Conservation (phyloP, 2,797 vertebrate genomes). For the Siniperca scherzeri region DNA sequence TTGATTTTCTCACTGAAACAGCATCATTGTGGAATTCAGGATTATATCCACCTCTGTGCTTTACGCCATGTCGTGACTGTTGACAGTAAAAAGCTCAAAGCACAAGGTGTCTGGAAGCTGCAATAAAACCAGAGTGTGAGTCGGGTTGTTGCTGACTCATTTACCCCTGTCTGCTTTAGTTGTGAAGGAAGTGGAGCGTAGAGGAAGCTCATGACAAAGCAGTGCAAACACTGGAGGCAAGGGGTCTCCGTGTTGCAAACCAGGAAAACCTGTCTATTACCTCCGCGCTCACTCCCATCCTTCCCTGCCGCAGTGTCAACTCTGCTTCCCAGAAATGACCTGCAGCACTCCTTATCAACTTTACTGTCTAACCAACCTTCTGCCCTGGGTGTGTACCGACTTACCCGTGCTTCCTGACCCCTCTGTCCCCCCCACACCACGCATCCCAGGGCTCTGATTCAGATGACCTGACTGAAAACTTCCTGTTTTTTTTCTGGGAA, state of each 20-base stretch:
- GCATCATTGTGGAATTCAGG: conserved; percentile 3
- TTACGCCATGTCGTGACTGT: conserved; percentile 35
- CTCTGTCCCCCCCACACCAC: not conserved
- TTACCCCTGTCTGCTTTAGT: conserved; percentile 63
- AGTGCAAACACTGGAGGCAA: conserved; percentile 52
- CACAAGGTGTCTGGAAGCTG: conserved; percentile 65
- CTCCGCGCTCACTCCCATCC: conserved; percentile 73
- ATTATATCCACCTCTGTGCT: conserved; percentile 14
- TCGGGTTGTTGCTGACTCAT: conserved; percentile 77
- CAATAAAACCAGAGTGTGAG: conserved; percentile 62
- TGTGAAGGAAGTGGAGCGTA: conserved; percentile 66
- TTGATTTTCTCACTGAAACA: conserved; percentile 1
- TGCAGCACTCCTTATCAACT: conserved; percentile 44
- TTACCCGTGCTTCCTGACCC: conserved; percentile 50
- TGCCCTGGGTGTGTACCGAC: conserved; percentile 49
- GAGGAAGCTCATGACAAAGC: conserved; percentile 75
- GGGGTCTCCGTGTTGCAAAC: conserved; percentile 55
- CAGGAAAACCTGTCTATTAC: conserved; percentile 68
- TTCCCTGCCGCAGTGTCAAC: conserved; percentile 45
- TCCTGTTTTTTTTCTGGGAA: conserved; percentile 73
- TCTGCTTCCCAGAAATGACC: conserved; percentile 73
- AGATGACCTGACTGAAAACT: conserved; percentile 67
- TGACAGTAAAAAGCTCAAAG: conserved; percentile 53
- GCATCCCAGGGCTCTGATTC: conserved; percentile 59
- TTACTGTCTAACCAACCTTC: conserved; percentile 30